These are phyloP conservation scores for Amphimedon queenslandica DNA, from an alignment of 37 sponge, comb jelly and placozoan species.

Conservation along the genomic window DNA sequence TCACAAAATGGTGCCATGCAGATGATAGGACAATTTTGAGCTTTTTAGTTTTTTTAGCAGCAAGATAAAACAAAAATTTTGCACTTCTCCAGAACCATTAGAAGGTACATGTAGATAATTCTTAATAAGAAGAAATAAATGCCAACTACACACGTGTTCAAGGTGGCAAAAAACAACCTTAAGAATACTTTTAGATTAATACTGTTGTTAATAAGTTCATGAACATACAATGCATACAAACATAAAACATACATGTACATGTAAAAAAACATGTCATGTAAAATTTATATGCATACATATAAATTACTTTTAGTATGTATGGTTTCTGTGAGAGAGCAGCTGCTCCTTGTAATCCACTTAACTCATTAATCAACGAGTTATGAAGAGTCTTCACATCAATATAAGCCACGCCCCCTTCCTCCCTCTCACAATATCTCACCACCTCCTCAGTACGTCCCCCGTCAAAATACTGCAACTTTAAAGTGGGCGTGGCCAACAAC, in stretches of 20 bases:
- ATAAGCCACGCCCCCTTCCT: conserved; percentile 26
- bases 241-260: conserved; percentile 21
- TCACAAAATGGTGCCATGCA: too few species aligned
- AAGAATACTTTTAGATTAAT: too few species aligned
- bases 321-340: conserved; percentile 37
- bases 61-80: too few species aligned
- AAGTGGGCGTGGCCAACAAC: conserved; percentile 1
- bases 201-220: too few species aligned
- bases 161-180: too few species aligned
- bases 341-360: conserved; percentile 42
- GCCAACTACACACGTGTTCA: too few species aligned
- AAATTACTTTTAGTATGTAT: conserved; percentile 41
- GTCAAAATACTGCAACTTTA: conserved; percentile 46
- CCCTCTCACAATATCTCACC: conserved; percentile 30
- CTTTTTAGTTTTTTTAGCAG: too few species aligned
- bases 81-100: too few species aligned
- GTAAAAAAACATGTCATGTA: conserved; percentile 7
- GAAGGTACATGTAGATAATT: too few species aligned
- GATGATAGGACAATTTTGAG: too few species aligned
- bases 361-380: conserved; percentile 38
- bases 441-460: conserved; percentile 26
- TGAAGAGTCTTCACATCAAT: conserved; percentile 52
- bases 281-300: background rate
- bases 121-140: too few species aligned
- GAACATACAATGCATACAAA: too few species aligned